Percentiles rank a stretch among this genome's conserved stretches.
Evolutionary conservation across 1,140 invertebrate genomes (phyloP).

Genomic region (Calephelis virginiensis): DNA sequence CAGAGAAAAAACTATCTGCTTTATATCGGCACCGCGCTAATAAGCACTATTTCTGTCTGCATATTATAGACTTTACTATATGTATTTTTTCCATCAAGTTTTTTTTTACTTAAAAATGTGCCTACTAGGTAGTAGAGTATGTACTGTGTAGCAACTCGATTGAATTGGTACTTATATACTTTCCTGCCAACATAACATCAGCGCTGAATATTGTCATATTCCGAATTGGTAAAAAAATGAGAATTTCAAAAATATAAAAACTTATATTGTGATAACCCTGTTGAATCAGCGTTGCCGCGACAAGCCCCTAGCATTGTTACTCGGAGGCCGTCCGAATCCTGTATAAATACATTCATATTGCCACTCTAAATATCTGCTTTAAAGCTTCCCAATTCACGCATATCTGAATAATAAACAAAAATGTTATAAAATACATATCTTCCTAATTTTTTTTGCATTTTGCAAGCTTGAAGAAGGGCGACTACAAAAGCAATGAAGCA

Average conservation of each 20-base stretch:
- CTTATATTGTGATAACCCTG: slow-evolving; percentile 47
- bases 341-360: slow-evolving; percentile 78
- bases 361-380: slow-evolving; percentile 70
- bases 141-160: too few species aligned
- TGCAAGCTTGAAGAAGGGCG: not conserved
- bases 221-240: not conserved
- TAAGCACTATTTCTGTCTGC: too few species aligned
- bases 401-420: slow-evolving; percentile 35
- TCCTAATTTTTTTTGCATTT: not conserved
- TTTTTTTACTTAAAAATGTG: too few species aligned
- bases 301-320: slow-evolving; percentile 75
- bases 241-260: not conserved
- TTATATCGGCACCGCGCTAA: too few species aligned
- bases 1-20: too few species aligned
- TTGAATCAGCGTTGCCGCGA: slow-evolving; percentile 46
- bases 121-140: too few species aligned
- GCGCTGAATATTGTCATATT: too few species aligned
- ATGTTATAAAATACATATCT: slow-evolving; percentile 18
- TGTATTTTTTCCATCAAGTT: too few species aligned
- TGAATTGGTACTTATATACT: too few species aligned
- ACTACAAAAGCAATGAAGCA: not conserved
- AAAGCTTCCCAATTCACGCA: slow-evolving; percentile 35
- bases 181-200: too few species aligned
- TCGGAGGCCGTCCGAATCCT: slow-evolving; percentile 59
- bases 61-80: too few species aligned